These are phyloP conservation scores for Cephus sareptanus DNA, from an alignment of 2,888 invertebrate genomes.

Conservation along the genomic window DNA sequence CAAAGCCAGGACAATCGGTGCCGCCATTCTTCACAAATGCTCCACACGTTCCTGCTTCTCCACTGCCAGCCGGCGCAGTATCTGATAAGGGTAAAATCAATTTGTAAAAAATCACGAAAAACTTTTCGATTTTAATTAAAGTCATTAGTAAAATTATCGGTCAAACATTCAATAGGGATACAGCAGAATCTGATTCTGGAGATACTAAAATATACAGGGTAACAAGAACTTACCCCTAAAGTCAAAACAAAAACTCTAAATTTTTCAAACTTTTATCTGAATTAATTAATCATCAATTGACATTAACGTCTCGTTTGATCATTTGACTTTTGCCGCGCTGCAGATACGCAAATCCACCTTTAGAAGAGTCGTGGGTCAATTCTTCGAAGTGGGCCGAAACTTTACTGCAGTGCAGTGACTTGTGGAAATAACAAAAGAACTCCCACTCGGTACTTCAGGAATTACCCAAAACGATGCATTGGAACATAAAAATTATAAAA, in stretches of 20 bases:
- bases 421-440: background rate
- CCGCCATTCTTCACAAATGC: constrained; percentile 61
- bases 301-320: background rate
- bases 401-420: background rate
- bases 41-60: constrained; percentile 57
- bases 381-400: background rate
- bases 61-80: constrained; percentile 57
- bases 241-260: background rate
- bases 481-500: background rate
- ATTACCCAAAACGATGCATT: background rate
- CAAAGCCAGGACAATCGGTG: constrained; percentile 61
- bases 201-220: background rate
- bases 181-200: background rate
- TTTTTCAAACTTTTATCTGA: background rate
- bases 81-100: constrained; percentile 29
- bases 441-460: background rate
- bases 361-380: background rate
- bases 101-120: constrained; percentile 2
- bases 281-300: background rate
- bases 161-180: background rate
- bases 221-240: background rate
- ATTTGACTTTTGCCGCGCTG: background rate
- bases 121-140: background rate
- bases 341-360: background rate
- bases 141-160: background rate